These are phyloP conservation scores for Nemoura dubitans DNA, from an alignment of 2,888 invertebrate genomes.

Conservation along the genomic window DNA sequence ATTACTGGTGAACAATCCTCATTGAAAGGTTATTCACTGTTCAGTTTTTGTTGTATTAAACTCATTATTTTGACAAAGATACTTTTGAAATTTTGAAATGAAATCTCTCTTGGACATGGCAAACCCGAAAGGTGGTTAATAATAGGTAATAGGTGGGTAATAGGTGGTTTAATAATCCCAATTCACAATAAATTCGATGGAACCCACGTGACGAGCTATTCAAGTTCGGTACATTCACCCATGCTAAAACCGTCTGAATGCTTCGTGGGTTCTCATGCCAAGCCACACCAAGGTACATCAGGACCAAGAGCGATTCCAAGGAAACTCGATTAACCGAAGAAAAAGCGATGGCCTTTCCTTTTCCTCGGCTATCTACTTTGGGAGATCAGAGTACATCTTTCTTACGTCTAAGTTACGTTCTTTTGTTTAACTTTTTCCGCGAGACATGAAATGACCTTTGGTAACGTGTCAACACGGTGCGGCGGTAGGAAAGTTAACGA, in stretches of 20 bases:
- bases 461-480: not conserved
- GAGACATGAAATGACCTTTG: conserved; percentile 24
- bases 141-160: too few relatives aligned
- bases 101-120: too few relatives aligned
- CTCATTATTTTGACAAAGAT: not conserved
- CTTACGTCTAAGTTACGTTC: conserved; percentile 14
- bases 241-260: not conserved
- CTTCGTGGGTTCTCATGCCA: not conserved
- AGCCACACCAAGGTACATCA: not conserved
- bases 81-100: not conserved
- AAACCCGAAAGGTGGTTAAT: too few relatives aligned
- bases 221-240: too few relatives aligned
- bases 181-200: too few relatives aligned
- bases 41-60: not conserved
- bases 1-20: too few relatives aligned
- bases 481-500: not conserved
- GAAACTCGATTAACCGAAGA: not conserved
- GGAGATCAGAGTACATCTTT: not conserved
- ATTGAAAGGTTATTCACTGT: too few relatives aligned
- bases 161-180: too few relatives aligned
- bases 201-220: too few relatives aligned
- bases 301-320: not conserved
- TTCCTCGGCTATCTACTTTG: not conserved
- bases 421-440: conserved; percentile 31
- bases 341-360: not conserved